Evolutionary conservation across 2,888 invertebrate species (phyloP).

Genomic region (Habrosyne pyritoides): DNA sequence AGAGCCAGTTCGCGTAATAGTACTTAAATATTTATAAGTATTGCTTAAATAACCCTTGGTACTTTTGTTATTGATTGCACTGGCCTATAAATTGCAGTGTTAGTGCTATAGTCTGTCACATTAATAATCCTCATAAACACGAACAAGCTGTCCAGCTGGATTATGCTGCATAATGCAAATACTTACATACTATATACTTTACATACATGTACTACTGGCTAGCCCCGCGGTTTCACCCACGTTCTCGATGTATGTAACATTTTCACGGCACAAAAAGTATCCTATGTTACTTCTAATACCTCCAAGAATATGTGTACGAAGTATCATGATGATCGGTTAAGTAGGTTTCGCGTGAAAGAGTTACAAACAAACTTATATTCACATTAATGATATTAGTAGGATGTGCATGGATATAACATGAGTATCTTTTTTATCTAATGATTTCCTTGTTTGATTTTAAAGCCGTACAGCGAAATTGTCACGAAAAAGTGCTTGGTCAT

Average conservation of each 20-base stretch:
- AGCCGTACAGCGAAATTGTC: neutral
- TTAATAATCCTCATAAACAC: slow-evolving; percentile 22
- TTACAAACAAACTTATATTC: no score
- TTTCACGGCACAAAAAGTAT: no score
- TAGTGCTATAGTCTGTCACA: slow-evolving; percentile 25
- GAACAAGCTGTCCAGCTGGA: slow-evolving; percentile 17
- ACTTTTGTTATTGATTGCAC: neutral
- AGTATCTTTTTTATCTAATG: neutral
- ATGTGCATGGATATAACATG: neutral
- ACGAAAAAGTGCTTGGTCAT: neutral
- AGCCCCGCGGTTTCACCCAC: no score
- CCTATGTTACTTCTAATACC: no score
- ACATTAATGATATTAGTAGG: no score
- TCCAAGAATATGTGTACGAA: no score
- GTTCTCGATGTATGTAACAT: no score
- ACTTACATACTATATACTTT: neutral
- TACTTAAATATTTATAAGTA: neutral
- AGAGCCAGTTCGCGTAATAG: neutral
- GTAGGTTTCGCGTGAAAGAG: no score
- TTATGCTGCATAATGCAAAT: slow-evolving; percentile 14
- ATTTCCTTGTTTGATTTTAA: neutral
- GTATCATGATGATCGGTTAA: no score
- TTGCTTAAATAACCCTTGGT: neutral
- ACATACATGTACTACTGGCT: no score
- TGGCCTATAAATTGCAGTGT: slow-evolving; percentile 8